Conservation (phyloP, 2,888 invertebrate genomes). For the Nemotelus pantherinus region DNA sequence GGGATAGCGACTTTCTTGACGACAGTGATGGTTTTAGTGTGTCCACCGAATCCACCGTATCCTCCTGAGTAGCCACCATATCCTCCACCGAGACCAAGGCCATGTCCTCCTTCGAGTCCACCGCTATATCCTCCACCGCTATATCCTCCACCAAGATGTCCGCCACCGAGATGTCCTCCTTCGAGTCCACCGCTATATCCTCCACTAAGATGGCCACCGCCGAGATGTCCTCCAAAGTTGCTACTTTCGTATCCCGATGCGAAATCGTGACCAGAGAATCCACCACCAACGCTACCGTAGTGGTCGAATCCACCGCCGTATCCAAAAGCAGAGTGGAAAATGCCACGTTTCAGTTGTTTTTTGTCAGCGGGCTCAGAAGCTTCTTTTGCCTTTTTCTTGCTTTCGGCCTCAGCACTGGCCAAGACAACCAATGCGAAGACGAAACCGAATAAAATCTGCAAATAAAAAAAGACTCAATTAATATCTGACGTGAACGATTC, state of each 20-base stretch:
- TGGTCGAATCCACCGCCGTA: conserved; percentile 62
- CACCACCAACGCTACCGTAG: conserved; percentile 58
- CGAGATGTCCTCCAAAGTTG: conserved; percentile 63
- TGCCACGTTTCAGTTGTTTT: conserved; percentile 81
- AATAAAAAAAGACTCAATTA: conserved; percentile 45
- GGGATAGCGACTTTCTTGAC: conserved; percentile 78
- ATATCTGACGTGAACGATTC: not conserved
- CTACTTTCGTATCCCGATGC: conserved; percentile 68
- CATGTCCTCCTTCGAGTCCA: conserved; percentile 64
- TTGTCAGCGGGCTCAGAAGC: conserved; percentile 69
- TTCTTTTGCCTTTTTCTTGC: conserved; percentile 67
- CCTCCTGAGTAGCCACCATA: conserved; percentile 52
- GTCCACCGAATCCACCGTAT: conserved; percentile 66
- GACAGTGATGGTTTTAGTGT: conserved; percentile 72
- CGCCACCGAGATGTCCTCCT: conserved; percentile 54
- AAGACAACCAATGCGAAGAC: conserved; percentile 71
- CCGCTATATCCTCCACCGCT: conserved; percentile 57
- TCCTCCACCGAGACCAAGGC: conserved; percentile 65
- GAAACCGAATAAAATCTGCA: conserved; percentile 63
- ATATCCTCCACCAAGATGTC: conserved; percentile 62
- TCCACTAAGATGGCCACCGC: conserved; percentile 56
- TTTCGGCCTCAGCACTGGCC: conserved; percentile 69
- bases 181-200: conserved; percentile 61
- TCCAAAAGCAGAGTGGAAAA: conserved; percentile 65
- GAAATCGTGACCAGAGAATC: conserved; percentile 48